Evolutionary conservation across 2,888 invertebrate species (phyloP).

Genomic region (Taenaris catops): DNA sequence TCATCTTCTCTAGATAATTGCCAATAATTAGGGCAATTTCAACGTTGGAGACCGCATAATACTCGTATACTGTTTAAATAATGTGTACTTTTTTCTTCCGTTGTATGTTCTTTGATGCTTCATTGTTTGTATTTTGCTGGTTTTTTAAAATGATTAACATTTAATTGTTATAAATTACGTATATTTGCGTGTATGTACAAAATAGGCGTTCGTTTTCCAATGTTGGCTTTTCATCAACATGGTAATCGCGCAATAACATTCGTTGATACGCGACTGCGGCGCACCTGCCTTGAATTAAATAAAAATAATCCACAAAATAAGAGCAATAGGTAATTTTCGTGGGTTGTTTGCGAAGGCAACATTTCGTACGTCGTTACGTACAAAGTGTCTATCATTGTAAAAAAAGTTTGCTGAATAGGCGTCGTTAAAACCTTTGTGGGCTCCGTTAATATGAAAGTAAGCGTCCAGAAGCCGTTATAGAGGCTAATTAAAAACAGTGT

Average conservation of each 20-base stretch:
- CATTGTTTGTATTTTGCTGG: no score
- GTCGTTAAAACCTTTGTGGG: conserved; percentile 20
- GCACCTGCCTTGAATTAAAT: conserved; percentile 75
- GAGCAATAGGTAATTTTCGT: conserved; percentile 53
- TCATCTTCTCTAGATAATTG: no score
- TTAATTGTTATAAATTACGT: conserved; percentile 19
- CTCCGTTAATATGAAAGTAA: conserved; percentile 17
- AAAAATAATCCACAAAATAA: conserved; percentile 70
- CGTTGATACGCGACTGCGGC: conserved; percentile 51
- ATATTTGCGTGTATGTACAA: conserved; percentile 18
- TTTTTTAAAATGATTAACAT: no score
- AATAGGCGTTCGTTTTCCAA: conserved; percentile 22
- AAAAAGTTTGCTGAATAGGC: conserved; percentile 20
- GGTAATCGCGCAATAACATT: conserved; percentile 77
- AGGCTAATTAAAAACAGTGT: conserved; percentile 13
- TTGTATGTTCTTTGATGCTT: no score
- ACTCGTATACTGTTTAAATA: no score
- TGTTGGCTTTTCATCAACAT: conserved; percentile 79
- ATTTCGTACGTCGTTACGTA: conserved; percentile 16
- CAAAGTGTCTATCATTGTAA: conserved; percentile 17
- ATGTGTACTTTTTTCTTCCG: no score
- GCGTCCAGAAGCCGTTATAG: conserved; percentile 10
- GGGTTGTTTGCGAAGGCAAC: conserved; percentile 42
- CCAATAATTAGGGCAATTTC: no score
- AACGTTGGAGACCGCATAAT: no score